Evolutionary conservation across 1,140 invertebrate species (phyloP), one percentile per base, ranked within the genome.

Genomic region (Trachelipus rathkii): DNA sequence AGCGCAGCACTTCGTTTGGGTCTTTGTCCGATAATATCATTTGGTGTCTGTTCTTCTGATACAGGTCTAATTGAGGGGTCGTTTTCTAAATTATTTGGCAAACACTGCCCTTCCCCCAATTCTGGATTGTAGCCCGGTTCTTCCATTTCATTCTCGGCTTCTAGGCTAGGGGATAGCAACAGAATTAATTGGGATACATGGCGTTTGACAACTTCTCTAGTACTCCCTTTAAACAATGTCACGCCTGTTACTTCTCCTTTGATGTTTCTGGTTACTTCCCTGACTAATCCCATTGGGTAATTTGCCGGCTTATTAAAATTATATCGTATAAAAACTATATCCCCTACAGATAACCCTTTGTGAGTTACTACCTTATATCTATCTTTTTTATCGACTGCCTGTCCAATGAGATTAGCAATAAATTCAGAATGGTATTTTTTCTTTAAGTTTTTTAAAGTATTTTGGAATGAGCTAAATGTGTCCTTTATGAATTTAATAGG

Each of bases 241-340:
- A 44, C 73, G 0, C 50, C 73, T 0, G 71, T 74, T n/a, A 74
- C 73, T 43, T 74, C 50, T 33, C 73, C 50, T 2, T 46, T 7
- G 0, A 15, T 23, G 5, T 74, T 74, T 21, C 5, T 43, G 15
- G n/a, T 0, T 24, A 74, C 21, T 3, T 74, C 50, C n/a, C 24
- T 53, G 3, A 74, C 73, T 11, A 23, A 5, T 7, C 44, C 50
- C 50, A 74, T 60, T 5, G 33, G 73, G 11, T 66, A 74, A 6
- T 53, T 43, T 9, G n/a, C 60, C 3, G 19, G 23, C 21, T 74
- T 74, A 7, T 33, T 19, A 44, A 21, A 15, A n/a, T 23, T n/a
- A 24, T 74, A 46, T n/a, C 60, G 46, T 0, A 74, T 53, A 33
- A 74, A 44, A 0, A 74, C 46, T 3, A 33, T 33, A 11, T 74